Evolutionary conservation across 2,113 vertebrate species (phyloP).

Genomic region (Oxyura jamaicensis): DNA sequence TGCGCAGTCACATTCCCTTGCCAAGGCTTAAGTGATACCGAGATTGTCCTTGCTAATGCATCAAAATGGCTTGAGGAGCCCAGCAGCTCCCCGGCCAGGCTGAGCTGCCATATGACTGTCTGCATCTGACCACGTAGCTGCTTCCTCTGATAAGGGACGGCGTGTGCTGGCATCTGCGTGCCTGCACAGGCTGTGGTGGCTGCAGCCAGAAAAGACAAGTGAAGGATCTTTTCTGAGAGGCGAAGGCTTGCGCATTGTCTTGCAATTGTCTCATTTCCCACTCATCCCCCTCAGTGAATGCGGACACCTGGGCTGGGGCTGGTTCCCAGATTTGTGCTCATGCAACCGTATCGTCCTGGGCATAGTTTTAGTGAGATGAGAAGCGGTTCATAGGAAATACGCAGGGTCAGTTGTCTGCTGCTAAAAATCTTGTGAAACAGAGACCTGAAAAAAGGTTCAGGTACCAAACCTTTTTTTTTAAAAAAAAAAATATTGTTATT

Average conservation of each 20-base stretch:
- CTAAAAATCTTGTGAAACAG: not conserved
- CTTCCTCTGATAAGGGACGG: not conserved
- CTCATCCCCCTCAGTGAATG: not conserved
- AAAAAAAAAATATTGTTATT: too few relatives aligned
- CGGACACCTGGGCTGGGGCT: not conserved
- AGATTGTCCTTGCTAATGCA: not conserved
- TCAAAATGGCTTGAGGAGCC: not conserved
- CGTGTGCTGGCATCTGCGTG: constrained; percentile 30
- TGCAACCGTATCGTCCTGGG: not conserved
- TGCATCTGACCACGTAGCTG: not conserved
- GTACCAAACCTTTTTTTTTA: not conserved
- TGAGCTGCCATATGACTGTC: constrained; percentile 8
- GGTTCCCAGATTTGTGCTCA: not conserved
- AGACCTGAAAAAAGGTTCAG: not conserved
- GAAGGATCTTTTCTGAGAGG: not conserved
- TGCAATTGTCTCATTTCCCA: not conserved
- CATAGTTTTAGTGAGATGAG: not conserved
- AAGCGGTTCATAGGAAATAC: not conserved
- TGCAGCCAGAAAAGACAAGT: not conserved
- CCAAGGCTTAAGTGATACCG: not conserved
- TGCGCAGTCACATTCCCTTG: not conserved
- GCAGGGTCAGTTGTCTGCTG: not conserved
- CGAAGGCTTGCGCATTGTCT: not conserved
- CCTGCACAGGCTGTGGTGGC: not conserved
- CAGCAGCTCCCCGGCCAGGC: not conserved